Evolutionary conservation across 92 coral and sea anemone species (phyloP), one percentile per base, ranked within the genome.

Genomic region (Scolanthus callimorphus): DNA sequence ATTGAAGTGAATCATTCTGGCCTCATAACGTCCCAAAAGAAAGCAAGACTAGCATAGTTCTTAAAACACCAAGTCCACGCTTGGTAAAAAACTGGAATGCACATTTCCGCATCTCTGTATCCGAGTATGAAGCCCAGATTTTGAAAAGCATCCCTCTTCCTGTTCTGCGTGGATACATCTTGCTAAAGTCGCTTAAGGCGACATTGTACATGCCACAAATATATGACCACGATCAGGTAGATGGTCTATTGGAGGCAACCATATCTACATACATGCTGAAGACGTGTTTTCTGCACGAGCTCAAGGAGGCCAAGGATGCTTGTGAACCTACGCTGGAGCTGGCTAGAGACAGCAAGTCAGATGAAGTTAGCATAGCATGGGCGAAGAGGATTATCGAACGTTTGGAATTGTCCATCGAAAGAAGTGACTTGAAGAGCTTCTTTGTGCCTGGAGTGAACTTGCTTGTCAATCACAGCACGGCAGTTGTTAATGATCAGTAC

Each of bases 241-340:
- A 57, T 57, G 74, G 74, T 20, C 67, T 67, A 25, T 26, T 67
- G 67, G 74, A 67, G 63, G 29, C 74, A 67, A 67, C 66, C 57
- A 67, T 67, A 67, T 67, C 74, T 67, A 26, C 74, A 67, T 67
- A 67, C 74, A 67, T 39, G 66, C 57, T 67, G 74, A 67, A 67
- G 67, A 67, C 74, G 67, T 67, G 74, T 57, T 67, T 67, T 67
- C 63, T 67, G 67, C 74, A 67, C 74, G 74, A 67, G 67, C 74
- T 67, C 67, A 67, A 67, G 67, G 74, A 63, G 67, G 74, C 74
- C 67, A 67, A 67, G 74, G 57, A 67, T 56, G 57, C 74, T 57
- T 67, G 54, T 56, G 74, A 67, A 53, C 74, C 67, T 67, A 67
- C 74, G 57, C 74, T 67, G 74, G 74, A 56, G 67, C 67, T 67